Percentiles rank a stretch among this genome's conserved stretches.
Evolutionary conservation across 2,113 vertebrate genomes (phyloP).

Genomic region (Mobula hypostoma): DNA sequence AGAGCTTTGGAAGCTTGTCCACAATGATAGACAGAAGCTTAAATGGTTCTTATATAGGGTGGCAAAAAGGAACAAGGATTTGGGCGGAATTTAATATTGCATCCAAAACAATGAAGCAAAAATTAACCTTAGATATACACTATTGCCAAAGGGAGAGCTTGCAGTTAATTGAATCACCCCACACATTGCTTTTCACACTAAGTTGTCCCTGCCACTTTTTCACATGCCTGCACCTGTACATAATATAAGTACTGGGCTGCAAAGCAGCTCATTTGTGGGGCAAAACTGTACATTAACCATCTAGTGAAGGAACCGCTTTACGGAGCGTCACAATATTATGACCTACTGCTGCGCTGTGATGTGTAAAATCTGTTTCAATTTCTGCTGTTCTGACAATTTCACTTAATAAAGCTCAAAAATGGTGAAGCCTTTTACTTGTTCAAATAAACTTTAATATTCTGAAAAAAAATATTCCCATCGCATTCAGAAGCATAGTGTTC

Average conservation of each 20-base stretch:
- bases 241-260: background rate
- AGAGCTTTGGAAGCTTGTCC: background rate
- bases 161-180: background rate
- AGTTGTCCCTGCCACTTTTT: background rate
- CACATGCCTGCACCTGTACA: background rate
- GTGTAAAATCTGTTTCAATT: constrained; percentile 32
- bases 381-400: constrained; percentile 29
- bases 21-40: background rate
- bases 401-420: constrained; percentile 32
- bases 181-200: background rate
- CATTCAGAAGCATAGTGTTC: constrained; percentile 15
- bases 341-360: constrained; percentile 20
- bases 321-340: constrained; percentile 20
- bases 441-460: constrained; percentile 34
- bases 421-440: constrained; percentile 28
- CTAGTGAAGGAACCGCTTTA: constrained; percentile 15
- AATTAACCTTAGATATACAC: background rate
- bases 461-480: constrained; percentile 13
- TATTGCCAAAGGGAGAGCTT: background rate
- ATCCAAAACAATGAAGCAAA: background rate
- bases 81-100: background rate
- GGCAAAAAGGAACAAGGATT: background rate
- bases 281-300: background rate
- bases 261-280: background rate
- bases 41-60: background rate